These are phyloP conservation scores for Anisognathus igniventris DNA, from an alignment of 2,797 vertebrate species.

Conservation along the genomic window DNA sequence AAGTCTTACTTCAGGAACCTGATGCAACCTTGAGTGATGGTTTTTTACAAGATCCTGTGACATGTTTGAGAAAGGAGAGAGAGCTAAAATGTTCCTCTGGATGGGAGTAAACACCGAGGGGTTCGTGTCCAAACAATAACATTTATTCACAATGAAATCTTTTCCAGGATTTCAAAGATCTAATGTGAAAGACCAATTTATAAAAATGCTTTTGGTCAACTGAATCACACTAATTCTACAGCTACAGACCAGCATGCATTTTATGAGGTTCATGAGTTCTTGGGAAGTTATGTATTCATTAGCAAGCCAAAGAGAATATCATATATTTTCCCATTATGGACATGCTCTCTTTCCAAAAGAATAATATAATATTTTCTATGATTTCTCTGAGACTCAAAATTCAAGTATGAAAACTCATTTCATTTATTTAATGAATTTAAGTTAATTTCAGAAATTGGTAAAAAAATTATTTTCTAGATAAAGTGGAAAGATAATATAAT, in stretches of 20 bases:
- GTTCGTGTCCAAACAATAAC: not conserved
- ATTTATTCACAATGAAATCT: not conserved
- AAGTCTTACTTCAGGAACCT: not conserved
- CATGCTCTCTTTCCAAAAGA: not conserved
- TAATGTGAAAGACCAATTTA: not conserved
- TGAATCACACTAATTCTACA: not conserved
- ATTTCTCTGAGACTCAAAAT: not conserved
- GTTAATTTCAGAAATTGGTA: not conserved
- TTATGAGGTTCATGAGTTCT: not conserved
- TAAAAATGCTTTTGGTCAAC: not conserved
- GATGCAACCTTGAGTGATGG: rapidly evolving
- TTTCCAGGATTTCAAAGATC: not conserved
- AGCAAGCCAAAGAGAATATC: not conserved
- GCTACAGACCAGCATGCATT: not conserved
- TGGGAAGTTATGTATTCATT: not conserved
- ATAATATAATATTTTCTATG: not conserved
- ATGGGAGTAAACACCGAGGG: not conserved
- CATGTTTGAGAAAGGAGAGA: not conserved
- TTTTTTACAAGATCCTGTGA: not conserved
- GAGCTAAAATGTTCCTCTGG: not conserved
- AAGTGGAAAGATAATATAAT: not conserved
- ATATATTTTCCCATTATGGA: rapidly evolving
- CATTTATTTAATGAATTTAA: not conserved
- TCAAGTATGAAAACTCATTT: not conserved
- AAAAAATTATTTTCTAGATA: not conserved